A percentile compares a stretch with the other conserved stretches of the same genome.
phyloP scores from a whole-genome alignment of 1,140 invertebrate genomes.

The Leptopilina boulardi region DNA sequence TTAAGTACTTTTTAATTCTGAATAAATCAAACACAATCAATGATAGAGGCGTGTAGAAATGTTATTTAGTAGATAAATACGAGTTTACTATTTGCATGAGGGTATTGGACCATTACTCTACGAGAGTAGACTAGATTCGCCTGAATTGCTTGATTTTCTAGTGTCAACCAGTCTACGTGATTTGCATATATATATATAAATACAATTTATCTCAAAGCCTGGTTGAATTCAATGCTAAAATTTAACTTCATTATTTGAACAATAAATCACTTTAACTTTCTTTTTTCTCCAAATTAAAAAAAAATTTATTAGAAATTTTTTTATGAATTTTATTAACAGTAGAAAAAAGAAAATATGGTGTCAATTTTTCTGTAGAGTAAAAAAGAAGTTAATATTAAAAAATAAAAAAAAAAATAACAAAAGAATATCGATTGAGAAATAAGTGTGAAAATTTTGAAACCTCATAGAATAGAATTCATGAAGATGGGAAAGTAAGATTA shows the following conservation, averaged over 20 bases:
- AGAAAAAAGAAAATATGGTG: too few species aligned
- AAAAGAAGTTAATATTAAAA: too few species aligned
- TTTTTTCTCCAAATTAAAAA: too few species aligned
- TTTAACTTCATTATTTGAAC: neutral
- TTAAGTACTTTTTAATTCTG: neutral
- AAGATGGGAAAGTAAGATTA: neutral
- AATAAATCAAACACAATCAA: constrained; percentile 18
- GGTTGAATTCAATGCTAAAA: neutral
- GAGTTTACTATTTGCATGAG: constrained; percentile 15
- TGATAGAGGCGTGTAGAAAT: neutral
- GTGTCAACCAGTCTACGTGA: constrained; percentile 23
- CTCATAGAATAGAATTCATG: neutral
- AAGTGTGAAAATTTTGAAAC: neutral
- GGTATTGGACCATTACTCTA: constrained; percentile 16
- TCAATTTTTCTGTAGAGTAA: too few species aligned
- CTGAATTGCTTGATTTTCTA: constrained; percentile 30
- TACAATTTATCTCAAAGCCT: neutral
- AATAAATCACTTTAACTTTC: neutral
- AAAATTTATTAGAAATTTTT: too few species aligned
- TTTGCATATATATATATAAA: constrained; percentile 13
- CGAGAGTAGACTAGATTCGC: constrained; percentile 18
- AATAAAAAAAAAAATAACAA: neutral
- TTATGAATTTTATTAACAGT: too few species aligned
- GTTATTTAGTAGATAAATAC: constrained; percentile 14
- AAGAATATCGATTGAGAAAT: neutral